Base-by-base conservation (phyloP, 1,140 invertebrate genomes). In the Euschistus heros region DNA sequence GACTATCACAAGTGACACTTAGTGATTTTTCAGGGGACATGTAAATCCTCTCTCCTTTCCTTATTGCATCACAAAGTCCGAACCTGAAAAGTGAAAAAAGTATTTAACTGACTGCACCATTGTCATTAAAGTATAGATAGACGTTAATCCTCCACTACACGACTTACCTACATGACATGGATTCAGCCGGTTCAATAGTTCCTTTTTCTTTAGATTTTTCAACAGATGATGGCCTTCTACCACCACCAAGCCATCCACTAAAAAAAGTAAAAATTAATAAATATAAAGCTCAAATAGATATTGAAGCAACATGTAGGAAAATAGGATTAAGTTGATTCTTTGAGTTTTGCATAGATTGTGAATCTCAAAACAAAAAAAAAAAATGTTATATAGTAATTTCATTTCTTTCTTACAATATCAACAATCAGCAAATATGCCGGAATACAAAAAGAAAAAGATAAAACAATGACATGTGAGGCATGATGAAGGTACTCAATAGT, bases 1-100 rank as follows among this genome's bases (percentile, higher is more conserved):
- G 83, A 69, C 82, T 84, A 77, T 98, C 95, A 0, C 86, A 84
- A 17, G 94, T 80, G 0, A 86, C 89, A 6, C 88, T 89, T 4
- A 95, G 78, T 20, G 84, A 82, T 50, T 86, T 83, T 72, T 89
- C 86, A 0, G 92, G 92, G 20, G 92, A 92, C 52, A 91, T 74
- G 30, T 83, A 77, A 10, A 96, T 80, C 2, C 74, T 78, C 4
- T 84, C 78, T 1, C 90, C 92, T 69, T 84, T 80, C 54, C 94
- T 77, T 60, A 86, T 81, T 27, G 83, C 73, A 76, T 97, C 94
- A 69, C 85, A 87, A n/a, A 97, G 73, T n/a, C 88, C 88, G 79
- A 87, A 91, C 66, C 82, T 79, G 64, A n/a, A 70, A 65, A 3
- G 13, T 3, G 10, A 54, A 20, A 54, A 54, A 54, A 17, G 2